Evolutionary conservation across 2,797 vertebrate genomes (phyloP).

Genomic region (Morelia viridis): DNA sequence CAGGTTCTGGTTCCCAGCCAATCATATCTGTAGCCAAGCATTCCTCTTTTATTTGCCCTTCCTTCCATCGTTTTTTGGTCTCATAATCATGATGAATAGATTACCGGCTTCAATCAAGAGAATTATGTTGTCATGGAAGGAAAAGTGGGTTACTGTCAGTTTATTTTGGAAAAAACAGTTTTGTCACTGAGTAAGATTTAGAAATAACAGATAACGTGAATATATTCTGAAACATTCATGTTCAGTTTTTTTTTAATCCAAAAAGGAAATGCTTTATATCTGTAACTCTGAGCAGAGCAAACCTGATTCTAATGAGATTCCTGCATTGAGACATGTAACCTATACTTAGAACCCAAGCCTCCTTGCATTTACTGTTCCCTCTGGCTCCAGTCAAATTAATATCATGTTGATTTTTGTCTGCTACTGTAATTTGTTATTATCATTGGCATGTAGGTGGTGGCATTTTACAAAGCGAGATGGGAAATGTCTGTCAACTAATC

Average conservation of each 20-base stretch:
- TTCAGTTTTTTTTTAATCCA: not conserved
- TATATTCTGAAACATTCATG: not conserved
- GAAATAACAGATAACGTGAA: not conserved
- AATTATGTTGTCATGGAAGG: not conserved
- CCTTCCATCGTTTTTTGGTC: not conserved
- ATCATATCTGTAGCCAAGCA: not conserved
- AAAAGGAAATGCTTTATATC: not conserved
- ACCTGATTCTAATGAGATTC: not conserved
- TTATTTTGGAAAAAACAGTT: not conserved
- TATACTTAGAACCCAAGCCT: not conserved
- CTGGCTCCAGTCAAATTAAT: not conserved
- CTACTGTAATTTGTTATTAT: slow-evolving; percentile 10
- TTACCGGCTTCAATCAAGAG: not conserved
- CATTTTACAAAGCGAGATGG: slow-evolving; percentile 15
- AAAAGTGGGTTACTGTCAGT: not conserved
- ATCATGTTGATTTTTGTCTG: not conserved
- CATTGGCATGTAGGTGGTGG: slow-evolving; percentile 18
- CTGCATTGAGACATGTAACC: not conserved
- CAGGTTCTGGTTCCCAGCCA: not conserved
- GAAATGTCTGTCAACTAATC: slow-evolving; percentile 30
- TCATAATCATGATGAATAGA: not conserved
- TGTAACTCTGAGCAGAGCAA: not conserved
- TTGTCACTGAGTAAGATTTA: not conserved
- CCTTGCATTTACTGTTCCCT: not conserved
- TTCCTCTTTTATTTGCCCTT: not conserved